Evolutionary conservation across 2,888 invertebrate genomes (phyloP).

Genomic region (Atherix ibis): DNA sequence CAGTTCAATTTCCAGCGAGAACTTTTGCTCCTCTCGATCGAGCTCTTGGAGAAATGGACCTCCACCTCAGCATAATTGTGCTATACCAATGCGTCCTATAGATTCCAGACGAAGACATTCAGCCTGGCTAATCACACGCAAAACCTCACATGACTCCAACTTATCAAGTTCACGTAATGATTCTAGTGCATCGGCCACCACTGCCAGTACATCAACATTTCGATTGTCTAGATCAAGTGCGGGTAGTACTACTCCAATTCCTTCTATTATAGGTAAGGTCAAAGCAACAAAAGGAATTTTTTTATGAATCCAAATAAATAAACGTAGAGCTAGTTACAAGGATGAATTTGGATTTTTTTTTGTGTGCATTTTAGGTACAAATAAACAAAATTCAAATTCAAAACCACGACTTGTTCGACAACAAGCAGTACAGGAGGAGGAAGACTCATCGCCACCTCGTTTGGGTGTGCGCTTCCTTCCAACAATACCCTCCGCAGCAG

Average conservation of each 20-base stretch:
- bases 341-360: too few relatives aligned
- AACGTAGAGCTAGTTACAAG: neutral
- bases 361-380: slow-evolving; percentile 20
- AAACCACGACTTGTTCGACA: slow-evolving; percentile 69
- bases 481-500: slow-evolving; percentile 58
- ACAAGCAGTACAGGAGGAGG: slow-evolving; percentile 64
- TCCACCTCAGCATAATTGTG: slow-evolving; percentile 46
- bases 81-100: slow-evolving; percentile 55
- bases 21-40: slow-evolving; percentile 74
- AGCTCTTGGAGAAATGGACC: slow-evolving; percentile 71
- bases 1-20: slow-evolving; percentile 75
- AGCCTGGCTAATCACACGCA: slow-evolving; percentile 80
- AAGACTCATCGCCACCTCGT: slow-evolving; percentile 36
- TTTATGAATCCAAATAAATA: too few relatives aligned
- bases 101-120: slow-evolving; percentile 68
- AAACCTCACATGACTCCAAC: slow-evolving; percentile 85
- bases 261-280: slow-evolving; percentile 27
- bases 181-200: slow-evolving; percentile 79
- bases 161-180: slow-evolving; percentile 81
- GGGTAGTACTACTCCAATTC: slow-evolving; percentile 36
- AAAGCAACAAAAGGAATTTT: too few relatives aligned
- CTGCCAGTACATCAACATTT: slow-evolving; percentile 82
- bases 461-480: slow-evolving; percentile 46
- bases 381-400: slow-evolving; percentile 21
- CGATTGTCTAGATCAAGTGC: slow-evolving; percentile 70